Evolutionary conservation across 1,140 invertebrate species (phyloP), one percentile per base, ranked within the genome.

Genomic region (Harpegnathos saltator): DNA sequence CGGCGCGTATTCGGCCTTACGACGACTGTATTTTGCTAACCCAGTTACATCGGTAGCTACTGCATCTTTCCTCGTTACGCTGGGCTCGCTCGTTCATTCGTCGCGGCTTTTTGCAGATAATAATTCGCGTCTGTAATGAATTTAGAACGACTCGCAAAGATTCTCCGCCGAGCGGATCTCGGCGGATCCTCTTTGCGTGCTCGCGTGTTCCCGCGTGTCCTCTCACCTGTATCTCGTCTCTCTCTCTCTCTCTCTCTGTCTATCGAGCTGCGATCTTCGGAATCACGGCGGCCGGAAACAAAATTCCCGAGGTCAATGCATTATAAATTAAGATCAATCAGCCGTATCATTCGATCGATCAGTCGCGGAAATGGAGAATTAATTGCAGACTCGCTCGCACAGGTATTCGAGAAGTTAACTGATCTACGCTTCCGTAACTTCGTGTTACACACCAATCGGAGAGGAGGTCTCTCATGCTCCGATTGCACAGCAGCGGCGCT

Each of bases 21-120:
- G 4, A 7, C 9, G 7, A 50, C 9, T 17, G 63, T 50, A 50
- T 75, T 63, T 75, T 50, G n/a, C 26, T 75, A 63, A 50, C n/a
- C 17, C n/a, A 26, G n/a, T 75, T 75, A 63, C 38, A 17, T 19
- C 5, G 14, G 1, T 1, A 74, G 7, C 29, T 74, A 50, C 44
- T 62, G 15, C 22, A 48, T 22, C 4, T 17, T 50, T 19, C 59
- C 12, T 58, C 1, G n/a, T 12, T 59, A 62, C 38, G 19, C 63
- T 1, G 5, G n/a, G n/a, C n/a, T n/a, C n/a, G 19, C 19, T 17
- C 4, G 3, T 22, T 75, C 19, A 26, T 50, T 3, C 9, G 11
- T 38, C 3, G 24, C 33, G 26, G 15, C 19, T 74, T 26, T 63
- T 74, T 17, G 7, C 19, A 29, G 24, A 63, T 14, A 29, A 3